These are phyloP conservation scores for Basileuterus tristriatus DNA, from an alignment of 2,797 vertebrate genomes.

Conservation along the genomic window DNA sequence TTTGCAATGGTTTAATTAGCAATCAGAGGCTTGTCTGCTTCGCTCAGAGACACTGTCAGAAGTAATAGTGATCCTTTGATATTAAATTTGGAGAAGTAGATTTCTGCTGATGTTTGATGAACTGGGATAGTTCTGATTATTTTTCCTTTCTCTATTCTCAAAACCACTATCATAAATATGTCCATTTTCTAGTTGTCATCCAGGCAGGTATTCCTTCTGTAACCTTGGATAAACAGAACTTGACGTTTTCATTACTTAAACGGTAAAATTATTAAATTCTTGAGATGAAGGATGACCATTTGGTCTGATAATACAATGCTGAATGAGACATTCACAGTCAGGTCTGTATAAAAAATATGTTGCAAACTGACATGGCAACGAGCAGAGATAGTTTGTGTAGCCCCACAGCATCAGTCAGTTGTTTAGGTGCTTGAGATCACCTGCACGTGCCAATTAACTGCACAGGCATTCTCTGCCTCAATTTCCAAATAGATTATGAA, in stretches of 20 bases:
- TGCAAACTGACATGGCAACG: background rate
- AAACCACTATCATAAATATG: background rate
- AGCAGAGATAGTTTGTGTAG: background rate
- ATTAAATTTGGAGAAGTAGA: conserved; percentile 16
- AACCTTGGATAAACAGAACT: background rate
- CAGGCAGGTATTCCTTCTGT: background rate
- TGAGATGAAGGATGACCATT: background rate
- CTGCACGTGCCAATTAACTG: background rate
- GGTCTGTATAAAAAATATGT: background rate
- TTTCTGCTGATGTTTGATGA: background rate
- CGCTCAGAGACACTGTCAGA: conserved; percentile 23
- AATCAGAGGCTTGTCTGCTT: conserved; percentile 48
- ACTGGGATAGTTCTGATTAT: background rate
- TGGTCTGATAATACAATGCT: background rate
- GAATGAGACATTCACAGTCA: background rate
- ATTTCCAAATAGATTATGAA: background rate
- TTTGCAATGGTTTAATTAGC: conserved; percentile 62
- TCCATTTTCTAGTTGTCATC: background rate
- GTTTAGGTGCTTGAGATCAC: background rate
- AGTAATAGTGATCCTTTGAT: conserved; percentile 39
- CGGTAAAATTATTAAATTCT: background rate
- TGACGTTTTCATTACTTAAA: background rate
- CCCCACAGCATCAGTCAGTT: background rate
- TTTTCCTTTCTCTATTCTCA: background rate
- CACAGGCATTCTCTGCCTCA: background rate